Evolutionary conservation across 2,113 vertebrate species (phyloP).

Genomic region (Epinephelus cyanopodus): DNA sequence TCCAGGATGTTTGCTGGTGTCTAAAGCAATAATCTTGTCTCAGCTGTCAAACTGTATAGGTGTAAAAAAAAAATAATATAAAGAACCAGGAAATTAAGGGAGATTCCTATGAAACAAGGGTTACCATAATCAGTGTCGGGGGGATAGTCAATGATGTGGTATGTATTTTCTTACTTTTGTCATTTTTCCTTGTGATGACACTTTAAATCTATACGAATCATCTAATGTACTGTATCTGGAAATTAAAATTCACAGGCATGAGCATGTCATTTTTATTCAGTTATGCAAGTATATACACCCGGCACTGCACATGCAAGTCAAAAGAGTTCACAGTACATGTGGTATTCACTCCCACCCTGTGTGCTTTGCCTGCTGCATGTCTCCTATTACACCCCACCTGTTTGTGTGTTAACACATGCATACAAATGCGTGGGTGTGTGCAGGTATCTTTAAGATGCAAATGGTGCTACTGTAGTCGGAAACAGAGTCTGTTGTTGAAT

Average conservation of each 20-base stretch:
- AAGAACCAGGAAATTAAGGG: conserved; percentile 58
- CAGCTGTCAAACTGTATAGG: conserved; percentile 22
- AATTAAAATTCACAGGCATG: conserved; percentile 26
- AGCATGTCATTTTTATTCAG: background rate
- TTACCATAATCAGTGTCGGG: conserved; percentile 39
- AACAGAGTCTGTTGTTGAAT: conserved; percentile 14
- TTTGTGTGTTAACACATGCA: conserved; percentile 3
- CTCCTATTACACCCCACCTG: conserved; percentile 1
- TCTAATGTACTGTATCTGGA: conserved; percentile 66
- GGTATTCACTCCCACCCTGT: background rate
- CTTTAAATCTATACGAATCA: conserved; percentile 45
- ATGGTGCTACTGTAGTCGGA: conserved; percentile 10
- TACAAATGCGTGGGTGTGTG: conserved; percentile 9
- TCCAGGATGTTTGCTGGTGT: conserved; percentile 14
- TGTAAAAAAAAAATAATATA: conserved; percentile 27
- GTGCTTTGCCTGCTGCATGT: conserved; percentile 16
- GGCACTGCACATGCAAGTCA: background rate
- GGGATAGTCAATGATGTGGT: conserved; percentile 26
- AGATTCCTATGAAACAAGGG: conserved; percentile 49
- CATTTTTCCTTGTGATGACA: conserved; percentile 51
- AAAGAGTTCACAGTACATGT: conserved; percentile 5
- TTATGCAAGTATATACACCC: conserved; percentile 22
- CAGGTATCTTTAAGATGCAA: conserved; percentile 25
- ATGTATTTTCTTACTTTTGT: conserved; percentile 16
- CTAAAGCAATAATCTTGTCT: conserved; percentile 29